phyloP scores from a whole-genome alignment of 2,888 invertebrate genomes.

The Unio delphinus region DNA sequence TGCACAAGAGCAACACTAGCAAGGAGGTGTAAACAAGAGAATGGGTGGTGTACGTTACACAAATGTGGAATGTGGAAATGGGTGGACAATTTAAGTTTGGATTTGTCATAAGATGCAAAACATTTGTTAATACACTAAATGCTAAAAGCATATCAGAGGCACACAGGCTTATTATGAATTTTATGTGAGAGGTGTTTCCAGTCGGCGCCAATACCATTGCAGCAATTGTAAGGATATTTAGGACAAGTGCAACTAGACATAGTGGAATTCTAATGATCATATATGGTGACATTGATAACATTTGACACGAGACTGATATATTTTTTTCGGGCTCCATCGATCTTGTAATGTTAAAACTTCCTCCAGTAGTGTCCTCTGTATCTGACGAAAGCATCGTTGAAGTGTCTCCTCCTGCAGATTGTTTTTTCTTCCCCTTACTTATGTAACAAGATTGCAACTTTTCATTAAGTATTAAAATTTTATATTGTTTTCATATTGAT shows the following conservation, averaged over 20 bases:
- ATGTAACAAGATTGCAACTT: no score
- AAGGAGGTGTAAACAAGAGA: conserved; percentile 54
- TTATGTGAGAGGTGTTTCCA: conserved; percentile 50
- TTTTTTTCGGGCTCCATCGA: no score
- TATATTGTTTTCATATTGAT: no score
- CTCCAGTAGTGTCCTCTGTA: no score
- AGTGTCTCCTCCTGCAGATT: no score
- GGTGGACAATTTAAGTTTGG: conserved; percentile 13
- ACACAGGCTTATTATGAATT: conserved; percentile 58
- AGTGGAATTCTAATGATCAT: conserved; percentile 26
- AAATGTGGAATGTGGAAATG: conserved; percentile 33
- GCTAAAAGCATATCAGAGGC: conserved; percentile 55
- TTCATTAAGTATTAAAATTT: no score
- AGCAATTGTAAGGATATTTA: conserved; percentile 56
- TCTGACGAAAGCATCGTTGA: no score
- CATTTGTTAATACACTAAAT: conserved; percentile 43
- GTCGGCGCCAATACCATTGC: conserved; percentile 58
- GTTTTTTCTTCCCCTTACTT: no score
- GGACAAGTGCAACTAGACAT: conserved; percentile 45
- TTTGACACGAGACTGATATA: background rate
- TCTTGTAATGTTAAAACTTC: no score
- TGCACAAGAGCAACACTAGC: conserved; percentile 53
- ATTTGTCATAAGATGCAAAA: conserved; percentile 41
- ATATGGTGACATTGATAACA: background rate
- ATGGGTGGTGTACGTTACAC: conserved; percentile 47